Evolutionary conservation across 2,888 invertebrate species (phyloP), one percentile per base, ranked within the genome.

Genomic region (Rotaria sp.): DNA sequence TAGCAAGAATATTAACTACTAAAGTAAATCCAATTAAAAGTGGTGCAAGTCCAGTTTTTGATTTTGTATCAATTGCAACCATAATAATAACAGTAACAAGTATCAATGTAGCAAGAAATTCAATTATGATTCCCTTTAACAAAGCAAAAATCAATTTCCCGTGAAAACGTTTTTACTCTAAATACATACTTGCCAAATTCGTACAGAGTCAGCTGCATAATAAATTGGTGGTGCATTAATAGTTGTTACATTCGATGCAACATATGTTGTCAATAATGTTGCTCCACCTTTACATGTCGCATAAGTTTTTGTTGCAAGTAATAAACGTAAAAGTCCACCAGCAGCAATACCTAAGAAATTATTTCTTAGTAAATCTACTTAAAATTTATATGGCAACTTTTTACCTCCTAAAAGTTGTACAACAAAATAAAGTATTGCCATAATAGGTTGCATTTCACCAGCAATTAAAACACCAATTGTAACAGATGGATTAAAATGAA

Each of bases 381-480:
- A n/a, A n/a, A n/a, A n/a, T n/a, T n/a, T n/a, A n/a, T n/a, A n/a
- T n/a, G n/a, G n/a, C n/a, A n/a, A n/a, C 2, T 35, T 18, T 21
- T 35, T 67, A 80, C 80, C 80, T n/a, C 80, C 80, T n/a, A 80
- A 45, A 45, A 80, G 80, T 80, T 80, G 80, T 45, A 80, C 45
- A n/a, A 80, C 80, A 80, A 80, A 10, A 45, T 80, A 80, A 26
- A 80, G 45, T n/a, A 45, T 45, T 4, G 80, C 80, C 80, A 80
- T 35, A 24, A 80, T 15, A 2, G 80, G 8, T 80, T 80, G 80
- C 24, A 80, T 45, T 80, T 80, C 80, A 26, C 80, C 80, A 45
- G 80, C 80, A 45, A 80, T 41, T 45, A 80, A 80, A 45, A 80
- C 45, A 21, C 80, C 80, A 45, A 80, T 21, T 45, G 80, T 80